These are phyloP conservation scores for Rhamnusium bicolor DNA, from an alignment of 2,888 invertebrate genomes.

Conservation along the genomic window DNA sequence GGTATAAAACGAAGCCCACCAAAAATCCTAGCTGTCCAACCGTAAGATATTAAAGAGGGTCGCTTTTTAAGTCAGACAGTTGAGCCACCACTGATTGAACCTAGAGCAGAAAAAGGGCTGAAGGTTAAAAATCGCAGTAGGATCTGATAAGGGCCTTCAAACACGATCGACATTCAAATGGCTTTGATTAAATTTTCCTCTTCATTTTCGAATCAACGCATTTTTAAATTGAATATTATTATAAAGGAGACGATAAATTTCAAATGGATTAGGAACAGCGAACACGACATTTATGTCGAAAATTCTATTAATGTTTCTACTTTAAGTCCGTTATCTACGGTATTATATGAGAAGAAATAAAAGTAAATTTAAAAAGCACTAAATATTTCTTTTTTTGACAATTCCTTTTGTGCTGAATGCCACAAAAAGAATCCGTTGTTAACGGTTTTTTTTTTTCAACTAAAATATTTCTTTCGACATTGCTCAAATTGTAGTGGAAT, in stretches of 20 bases:
- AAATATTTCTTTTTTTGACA: slow-evolving; percentile 22
- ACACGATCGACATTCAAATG: slow-evolving; percentile 41
- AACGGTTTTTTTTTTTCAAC: not conserved
- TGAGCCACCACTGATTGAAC: slow-evolving; percentile 45
- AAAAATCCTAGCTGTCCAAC: slow-evolving; percentile 47
- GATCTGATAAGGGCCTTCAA: slow-evolving; percentile 42
- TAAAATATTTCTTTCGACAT: not conserved
- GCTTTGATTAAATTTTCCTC: slow-evolving; percentile 34
- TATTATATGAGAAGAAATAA: slow-evolving; percentile 3
- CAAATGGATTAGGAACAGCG: not conserved
- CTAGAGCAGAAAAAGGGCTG: slow-evolving; percentile 33
- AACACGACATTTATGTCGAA: slow-evolving; percentile 1
- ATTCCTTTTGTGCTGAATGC: slow-evolving; percentile 1
- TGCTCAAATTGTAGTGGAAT: not conserved
- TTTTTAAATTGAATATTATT: slow-evolving; percentile 7
- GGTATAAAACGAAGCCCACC: slow-evolving; percentile 16
- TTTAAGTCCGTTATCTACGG: not conserved
- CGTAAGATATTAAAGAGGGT: slow-evolving; percentile 53
- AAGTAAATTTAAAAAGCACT: slow-evolving; percentile 16
- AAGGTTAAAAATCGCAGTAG: slow-evolving; percentile 45
- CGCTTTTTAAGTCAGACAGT: slow-evolving; percentile 42
- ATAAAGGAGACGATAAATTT: slow-evolving; percentile 5
- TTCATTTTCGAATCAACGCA: slow-evolving; percentile 4
- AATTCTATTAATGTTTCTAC: slow-evolving; percentile 16
- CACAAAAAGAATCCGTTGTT: not conserved